Percentiles rank a stretch among this genome's conserved stretches.
Evolutionary conservation across 2,888 invertebrate species (phyloP).

Genomic region (Drosophila hamatofila): DNA sequence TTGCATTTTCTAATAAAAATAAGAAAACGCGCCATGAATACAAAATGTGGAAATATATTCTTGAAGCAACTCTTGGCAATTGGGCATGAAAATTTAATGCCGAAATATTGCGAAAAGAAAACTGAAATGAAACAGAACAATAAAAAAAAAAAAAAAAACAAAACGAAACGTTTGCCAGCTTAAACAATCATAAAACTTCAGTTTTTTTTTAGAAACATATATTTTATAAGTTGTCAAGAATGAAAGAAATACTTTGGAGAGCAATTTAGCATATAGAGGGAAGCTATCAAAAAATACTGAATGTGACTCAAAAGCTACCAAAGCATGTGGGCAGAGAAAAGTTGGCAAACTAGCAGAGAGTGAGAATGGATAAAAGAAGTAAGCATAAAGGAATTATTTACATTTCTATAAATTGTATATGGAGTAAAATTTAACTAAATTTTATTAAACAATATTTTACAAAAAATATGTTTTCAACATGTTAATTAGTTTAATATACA

Average conservation of each 20-base stretch:
- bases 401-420: too few species aligned
- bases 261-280: conserved; percentile 2
- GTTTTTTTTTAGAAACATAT: neutral
- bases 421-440: too few species aligned
- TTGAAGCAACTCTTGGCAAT: conserved; percentile 23
- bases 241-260: conserved; percentile 12
- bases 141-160: too few species aligned
- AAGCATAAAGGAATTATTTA: too few species aligned
- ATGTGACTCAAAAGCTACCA: too few species aligned
- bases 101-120: conserved; percentile 28
- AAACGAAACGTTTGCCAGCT: conserved; percentile 28
- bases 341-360: too few species aligned
- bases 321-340: too few species aligned
- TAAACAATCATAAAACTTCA: conserved; percentile 23
- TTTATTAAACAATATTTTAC: too few species aligned
- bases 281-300: neutral
- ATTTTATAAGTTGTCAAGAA: neutral
- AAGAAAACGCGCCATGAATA: conserved; percentile 64
- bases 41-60: conserved; percentile 43
- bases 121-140: conserved; percentile 19
- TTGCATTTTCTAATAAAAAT: conserved; percentile 63
- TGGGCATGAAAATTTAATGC: conserved; percentile 48
- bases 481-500: too few species aligned
- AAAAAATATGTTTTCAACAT: too few species aligned
- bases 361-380: too few species aligned